Conservation (phyloP, 2,888 invertebrate species). For the Apamea sordens region DNA sequence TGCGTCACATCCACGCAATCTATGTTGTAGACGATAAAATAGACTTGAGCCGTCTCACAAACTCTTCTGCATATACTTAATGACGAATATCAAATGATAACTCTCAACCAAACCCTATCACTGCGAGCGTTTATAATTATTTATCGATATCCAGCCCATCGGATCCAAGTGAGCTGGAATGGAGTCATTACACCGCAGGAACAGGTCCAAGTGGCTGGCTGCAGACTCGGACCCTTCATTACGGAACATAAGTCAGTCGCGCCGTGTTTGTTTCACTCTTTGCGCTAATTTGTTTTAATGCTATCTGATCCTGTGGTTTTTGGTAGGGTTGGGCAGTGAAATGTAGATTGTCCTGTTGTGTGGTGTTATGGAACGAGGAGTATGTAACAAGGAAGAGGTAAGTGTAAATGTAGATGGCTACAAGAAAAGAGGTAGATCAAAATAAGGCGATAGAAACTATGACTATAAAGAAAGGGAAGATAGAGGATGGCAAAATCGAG, state of each 20-base stretch:
- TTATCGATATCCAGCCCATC: slow-evolving; percentile 60
- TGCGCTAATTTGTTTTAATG: slow-evolving; percentile 84
- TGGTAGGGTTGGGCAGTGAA: slow-evolving; percentile 53
- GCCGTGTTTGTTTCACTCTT: slow-evolving; percentile 80
- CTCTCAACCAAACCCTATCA: slow-evolving; percentile 22
- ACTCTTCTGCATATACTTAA: neutral
- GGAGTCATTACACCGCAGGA: slow-evolving; percentile 64
- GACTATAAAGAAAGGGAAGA: neutral
- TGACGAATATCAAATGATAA: slow-evolving; percentile 30
- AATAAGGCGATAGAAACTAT: too few species aligned
- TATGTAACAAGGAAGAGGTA: too few species aligned
- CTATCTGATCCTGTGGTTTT: slow-evolving; percentile 77
- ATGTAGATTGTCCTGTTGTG: too few species aligned
- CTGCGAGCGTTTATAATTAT: slow-evolving; percentile 48
- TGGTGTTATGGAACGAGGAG: too few species aligned
- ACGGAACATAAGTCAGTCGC: slow-evolving; percentile 83
- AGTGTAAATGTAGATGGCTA: neutral
- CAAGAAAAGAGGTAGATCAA: neutral
- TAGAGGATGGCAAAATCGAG: neutral
- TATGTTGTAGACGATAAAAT: neutral
- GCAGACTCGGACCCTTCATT: slow-evolving; percentile 81
- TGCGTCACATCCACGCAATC: too few species aligned
- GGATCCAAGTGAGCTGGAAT: slow-evolving; percentile 43
- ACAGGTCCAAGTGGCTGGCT: slow-evolving; percentile 40
- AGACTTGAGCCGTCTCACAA: neutral